Conservation (phyloP, 2,113 vertebrate species). For the Catagonus wagneri region DNA sequence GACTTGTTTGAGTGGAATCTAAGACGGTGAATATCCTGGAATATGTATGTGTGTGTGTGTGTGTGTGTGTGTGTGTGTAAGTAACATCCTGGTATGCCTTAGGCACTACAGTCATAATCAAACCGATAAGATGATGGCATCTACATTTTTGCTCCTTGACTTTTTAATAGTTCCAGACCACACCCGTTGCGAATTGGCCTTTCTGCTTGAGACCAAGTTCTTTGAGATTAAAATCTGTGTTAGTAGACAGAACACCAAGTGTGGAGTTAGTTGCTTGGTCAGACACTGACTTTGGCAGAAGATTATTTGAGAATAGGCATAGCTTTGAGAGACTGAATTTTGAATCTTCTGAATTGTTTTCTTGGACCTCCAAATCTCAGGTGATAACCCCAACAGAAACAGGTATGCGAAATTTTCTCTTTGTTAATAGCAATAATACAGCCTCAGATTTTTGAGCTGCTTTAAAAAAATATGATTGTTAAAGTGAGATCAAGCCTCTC, state of each 20-base stretch:
- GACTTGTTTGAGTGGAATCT: background rate
- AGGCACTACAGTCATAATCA: constrained; percentile 15
- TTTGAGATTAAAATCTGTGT: constrained; percentile 65
- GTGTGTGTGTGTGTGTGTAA: too few species aligned
- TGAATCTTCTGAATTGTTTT: constrained; percentile 27
- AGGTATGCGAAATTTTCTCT: constrained; percentile 40
- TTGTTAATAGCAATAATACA: background rate
- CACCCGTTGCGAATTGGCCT: constrained; percentile 64
- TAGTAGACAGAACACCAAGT: constrained; percentile 44
- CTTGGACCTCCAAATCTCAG: background rate
- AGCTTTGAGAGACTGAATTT: background rate
- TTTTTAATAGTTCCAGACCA: constrained; percentile 33
- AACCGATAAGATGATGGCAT: constrained; percentile 18
- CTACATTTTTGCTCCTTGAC: constrained; percentile 33
- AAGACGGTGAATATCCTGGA: background rate
- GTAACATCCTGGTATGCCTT: background rate
- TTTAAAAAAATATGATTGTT: background rate
- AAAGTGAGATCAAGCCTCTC: background rate
- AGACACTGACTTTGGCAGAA: constrained; percentile 40
- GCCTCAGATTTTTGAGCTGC: background rate
- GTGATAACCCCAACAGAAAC: background rate
- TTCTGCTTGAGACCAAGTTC: constrained; percentile 71
- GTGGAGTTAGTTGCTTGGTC: constrained; percentile 8
- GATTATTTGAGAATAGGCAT: constrained; percentile 27
- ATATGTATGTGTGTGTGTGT: background rate